Conservation (phyloP, 1,140 invertebrate species). For the Sitophilus oryzae region DNA sequence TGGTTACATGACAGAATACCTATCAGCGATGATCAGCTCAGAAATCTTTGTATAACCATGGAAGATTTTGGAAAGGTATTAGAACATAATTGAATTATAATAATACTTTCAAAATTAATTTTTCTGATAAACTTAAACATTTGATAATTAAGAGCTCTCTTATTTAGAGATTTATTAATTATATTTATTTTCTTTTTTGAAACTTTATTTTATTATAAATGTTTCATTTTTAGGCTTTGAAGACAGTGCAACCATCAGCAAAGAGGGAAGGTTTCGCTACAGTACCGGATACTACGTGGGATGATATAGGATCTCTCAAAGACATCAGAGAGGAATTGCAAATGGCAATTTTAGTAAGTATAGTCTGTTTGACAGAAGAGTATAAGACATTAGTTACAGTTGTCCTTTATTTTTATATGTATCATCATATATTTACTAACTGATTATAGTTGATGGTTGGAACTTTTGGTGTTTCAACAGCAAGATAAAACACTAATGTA, state of each 20-base stretch:
- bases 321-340: conserved; percentile 86
- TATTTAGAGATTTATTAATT: no score
- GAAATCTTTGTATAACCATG: conserved; percentile 60
- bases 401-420: no score
- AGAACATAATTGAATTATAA: no score
- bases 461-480: no score
- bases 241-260: conserved; percentile 82
- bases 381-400: no score
- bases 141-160: no score
- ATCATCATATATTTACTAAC: no score
- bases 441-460: no score
- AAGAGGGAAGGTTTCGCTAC: conserved; percentile 97
- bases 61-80: conserved; percentile 61
- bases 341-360: conserved; percentile 75
- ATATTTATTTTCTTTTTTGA: not conserved
- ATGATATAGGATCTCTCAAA: conserved; percentile 89
- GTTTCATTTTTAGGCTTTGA: conserved; percentile 55
- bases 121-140: no score
- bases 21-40: conserved; percentile 54
- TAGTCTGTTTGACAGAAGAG: not conserved
- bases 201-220: conserved; percentile 44
- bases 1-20: conserved; percentile 53
- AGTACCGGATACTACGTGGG: conserved; percentile 95
- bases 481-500: no score
- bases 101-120: no score